A percentile compares a stretch with the other conserved stretches of the same genome.
Evolutionary conservation across 1,140 invertebrate genomes (phyloP).

Genomic region (Dolichoris vasculosae): DNA sequence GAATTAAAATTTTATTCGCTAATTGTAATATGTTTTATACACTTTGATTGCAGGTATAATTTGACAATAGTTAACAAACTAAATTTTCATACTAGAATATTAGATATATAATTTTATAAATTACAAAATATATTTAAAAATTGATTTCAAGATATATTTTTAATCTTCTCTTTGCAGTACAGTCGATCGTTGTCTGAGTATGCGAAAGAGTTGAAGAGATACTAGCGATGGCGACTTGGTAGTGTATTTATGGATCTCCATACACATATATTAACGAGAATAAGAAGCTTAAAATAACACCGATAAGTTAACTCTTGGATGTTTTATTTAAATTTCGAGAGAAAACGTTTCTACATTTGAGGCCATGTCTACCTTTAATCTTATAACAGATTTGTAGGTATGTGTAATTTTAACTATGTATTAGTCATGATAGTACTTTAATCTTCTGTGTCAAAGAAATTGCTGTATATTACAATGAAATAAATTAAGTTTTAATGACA

Average conservation of each 20-base stretch:
- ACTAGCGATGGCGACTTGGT: neutral
- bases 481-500: too few species aligned
- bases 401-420: neutral
- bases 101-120: neutral
- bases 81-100: too few species aligned
- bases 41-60: too few species aligned
- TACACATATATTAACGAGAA: neutral
- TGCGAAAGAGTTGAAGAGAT: conserved; percentile 9
- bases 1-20: too few species aligned
- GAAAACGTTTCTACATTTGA: neutral
- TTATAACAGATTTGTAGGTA: neutral
- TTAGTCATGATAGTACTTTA: neutral
- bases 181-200: neutral
- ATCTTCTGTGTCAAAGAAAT: neutral
- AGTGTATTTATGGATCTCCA: neutral
- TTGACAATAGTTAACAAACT: too few species aligned
- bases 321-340: neutral
- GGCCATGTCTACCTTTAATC: neutral
- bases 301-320: neutral
- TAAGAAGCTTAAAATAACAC: neutral
- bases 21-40: too few species aligned
- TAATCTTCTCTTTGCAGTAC: neutral
- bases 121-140: neutral
- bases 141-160: neutral
- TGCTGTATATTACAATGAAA: neutral